Conservation (phyloP, 1,140 invertebrate species). For the Steinernema feltiae region DNA sequence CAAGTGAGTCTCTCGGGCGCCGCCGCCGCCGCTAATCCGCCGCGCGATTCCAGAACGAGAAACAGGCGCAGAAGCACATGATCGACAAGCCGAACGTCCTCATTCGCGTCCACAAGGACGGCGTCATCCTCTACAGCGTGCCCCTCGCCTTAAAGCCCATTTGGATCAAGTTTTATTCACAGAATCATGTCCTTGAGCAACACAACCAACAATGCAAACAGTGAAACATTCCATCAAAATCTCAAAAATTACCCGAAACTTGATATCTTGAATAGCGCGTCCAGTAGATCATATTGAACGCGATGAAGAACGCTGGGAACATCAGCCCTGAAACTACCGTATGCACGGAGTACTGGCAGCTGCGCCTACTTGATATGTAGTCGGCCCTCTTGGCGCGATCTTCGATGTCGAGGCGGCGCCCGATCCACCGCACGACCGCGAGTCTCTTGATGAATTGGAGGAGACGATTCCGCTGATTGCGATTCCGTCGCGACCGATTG, state of each 20-base stretch:
- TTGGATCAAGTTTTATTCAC: too few relatives aligned
- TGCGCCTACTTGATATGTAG: slow-evolving; percentile 23
- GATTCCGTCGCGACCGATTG: neutral
- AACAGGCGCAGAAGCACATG: too few relatives aligned
- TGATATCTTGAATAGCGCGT: slow-evolving; percentile 19
- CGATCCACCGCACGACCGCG: neutral
- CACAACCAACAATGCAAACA: neutral
- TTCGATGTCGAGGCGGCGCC: neutral
- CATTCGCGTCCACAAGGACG: too few relatives aligned
- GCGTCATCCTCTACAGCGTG: too few relatives aligned
- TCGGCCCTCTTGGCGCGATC: neutral
- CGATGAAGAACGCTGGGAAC: slow-evolving; percentile 25
- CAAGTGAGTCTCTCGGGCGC: too few relatives aligned
- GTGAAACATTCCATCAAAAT: neutral
- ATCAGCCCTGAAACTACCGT: slow-evolving; percentile 18
- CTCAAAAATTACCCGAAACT: slow-evolving; percentile 7
- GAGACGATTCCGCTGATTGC: neutral
- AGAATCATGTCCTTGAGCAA: slow-evolving; percentile 12
- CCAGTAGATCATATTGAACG: slow-evolving; percentile 33
- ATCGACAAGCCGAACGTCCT: too few relatives aligned
- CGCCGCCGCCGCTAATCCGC: too few relatives aligned
- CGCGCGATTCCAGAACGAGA: too few relatives aligned
- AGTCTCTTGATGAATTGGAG: neutral
- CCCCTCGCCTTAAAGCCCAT: too few relatives aligned
- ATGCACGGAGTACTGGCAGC: neutral